These are phyloP conservation scores for Larimichthys crocea DNA, from an alignment of 2,113 vertebrate genomes.

Conservation along the genomic window DNA sequence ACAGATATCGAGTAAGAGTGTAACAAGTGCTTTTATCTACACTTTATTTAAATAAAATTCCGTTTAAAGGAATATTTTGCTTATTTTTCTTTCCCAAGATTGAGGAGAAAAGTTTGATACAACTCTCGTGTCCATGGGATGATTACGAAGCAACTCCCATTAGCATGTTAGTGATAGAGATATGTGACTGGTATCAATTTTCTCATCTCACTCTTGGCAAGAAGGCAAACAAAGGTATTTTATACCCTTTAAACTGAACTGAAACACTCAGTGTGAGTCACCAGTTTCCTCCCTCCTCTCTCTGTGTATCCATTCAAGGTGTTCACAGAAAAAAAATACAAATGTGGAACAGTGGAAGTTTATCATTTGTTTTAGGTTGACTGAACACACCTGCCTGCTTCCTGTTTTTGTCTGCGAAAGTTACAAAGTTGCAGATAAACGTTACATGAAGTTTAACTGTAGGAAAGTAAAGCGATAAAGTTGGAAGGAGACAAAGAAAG, in stretches of 20 bases:
- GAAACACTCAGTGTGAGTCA: too few relatives aligned
- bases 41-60: background rate
- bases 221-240: too few relatives aligned
- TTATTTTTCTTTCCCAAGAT: background rate
- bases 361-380: background rate
- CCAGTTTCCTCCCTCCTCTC: too few relatives aligned
- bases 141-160: too few relatives aligned
- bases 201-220: too few relatives aligned
- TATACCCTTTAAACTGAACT: too few relatives aligned
- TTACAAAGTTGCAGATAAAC: constrained; percentile 1
- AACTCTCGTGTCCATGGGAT: too few relatives aligned
- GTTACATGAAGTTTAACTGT: background rate
- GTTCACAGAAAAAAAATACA: too few relatives aligned
- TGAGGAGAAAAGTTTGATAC: background rate
- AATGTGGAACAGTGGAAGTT: background rate
- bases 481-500: background rate
- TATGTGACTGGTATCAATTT: too few relatives aligned
- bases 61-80: background rate
- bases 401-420: constrained; percentile 36
- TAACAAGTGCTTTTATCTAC: background rate
- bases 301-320: too few relatives aligned
- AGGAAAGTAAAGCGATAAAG: constrained; percentile 9
- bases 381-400: constrained; percentile 35
- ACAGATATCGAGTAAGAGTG: constrained; percentile 23
- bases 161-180: background rate